Evolutionary conservation across 2,113 vertebrate species (phyloP).

Genomic region (Aegithalos caudatus): DNA sequence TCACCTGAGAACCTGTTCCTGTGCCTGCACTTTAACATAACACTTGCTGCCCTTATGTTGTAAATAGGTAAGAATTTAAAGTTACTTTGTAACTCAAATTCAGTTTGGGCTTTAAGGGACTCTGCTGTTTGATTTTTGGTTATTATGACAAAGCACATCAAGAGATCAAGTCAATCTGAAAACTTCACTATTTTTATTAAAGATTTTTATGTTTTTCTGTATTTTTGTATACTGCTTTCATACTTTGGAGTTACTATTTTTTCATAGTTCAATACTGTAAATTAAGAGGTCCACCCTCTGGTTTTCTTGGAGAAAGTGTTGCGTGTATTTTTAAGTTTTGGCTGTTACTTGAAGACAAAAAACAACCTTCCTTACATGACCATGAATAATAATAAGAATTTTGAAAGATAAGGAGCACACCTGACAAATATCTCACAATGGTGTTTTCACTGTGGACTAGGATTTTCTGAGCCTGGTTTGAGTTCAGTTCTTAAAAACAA

Average conservation of each 20-base stretch:
- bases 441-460: not conserved
- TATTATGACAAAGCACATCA: not conserved
- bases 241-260: not conserved
- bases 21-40: not conserved
- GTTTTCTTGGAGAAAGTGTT: not conserved
- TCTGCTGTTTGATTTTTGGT: not conserved
- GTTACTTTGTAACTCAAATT: not conserved
- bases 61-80: not conserved
- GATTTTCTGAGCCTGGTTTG: not conserved
- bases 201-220: not conserved
- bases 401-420: not conserved
- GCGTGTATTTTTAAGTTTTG: not conserved
- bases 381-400: not conserved
- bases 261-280: not conserved
- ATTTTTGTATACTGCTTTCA: constrained; percentile 32
- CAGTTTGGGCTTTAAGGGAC: not conserved
- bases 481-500: not conserved
- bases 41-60: not conserved
- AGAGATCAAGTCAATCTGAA: not conserved
- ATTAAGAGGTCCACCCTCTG: not conserved
- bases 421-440: not conserved
- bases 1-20: not conserved
- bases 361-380: not conserved
- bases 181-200: constrained; percentile 21
- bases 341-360: not conserved